phyloP scores from a whole-genome alignment of 2,113 vertebrate genomes.

The Arvicanthis niloticus region DNA sequence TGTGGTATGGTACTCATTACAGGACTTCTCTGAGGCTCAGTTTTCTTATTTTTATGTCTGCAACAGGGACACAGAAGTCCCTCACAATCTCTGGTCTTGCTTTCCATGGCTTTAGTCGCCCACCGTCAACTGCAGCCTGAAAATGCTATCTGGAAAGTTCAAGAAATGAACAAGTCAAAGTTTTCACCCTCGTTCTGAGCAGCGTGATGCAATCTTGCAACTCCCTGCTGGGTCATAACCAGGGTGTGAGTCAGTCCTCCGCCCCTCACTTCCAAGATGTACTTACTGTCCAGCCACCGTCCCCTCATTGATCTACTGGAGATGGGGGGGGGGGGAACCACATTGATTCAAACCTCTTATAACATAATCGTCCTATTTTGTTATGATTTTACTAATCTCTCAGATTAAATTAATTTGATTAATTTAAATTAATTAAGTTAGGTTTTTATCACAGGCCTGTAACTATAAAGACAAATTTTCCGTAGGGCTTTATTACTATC shows the following conservation, averaged over 20 bases:
- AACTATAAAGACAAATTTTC: not conserved
- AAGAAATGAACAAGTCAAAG: not conserved
- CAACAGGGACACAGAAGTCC: not conserved
- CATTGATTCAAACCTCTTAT: not conserved
- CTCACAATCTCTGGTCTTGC: not conserved
- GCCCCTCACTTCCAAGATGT: not conserved
- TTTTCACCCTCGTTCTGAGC: not conserved
- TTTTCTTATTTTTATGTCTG: not conserved
- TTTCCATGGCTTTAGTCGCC: not conserved
- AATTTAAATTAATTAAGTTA: not conserved
- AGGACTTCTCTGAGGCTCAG: no score
- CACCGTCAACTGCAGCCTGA: not conserved
- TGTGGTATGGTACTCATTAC: not conserved
- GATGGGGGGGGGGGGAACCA: accelerated
- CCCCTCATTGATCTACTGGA: not conserved
- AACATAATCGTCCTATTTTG: not conserved
- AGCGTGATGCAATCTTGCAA: not conserved
- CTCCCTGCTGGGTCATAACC: not conserved
- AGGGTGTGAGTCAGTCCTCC: not conserved
- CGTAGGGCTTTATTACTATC: not conserved
- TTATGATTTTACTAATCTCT: not conserved
- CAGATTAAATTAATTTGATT: not conserved
- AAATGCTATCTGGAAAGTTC: not conserved
- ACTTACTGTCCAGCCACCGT: no score
- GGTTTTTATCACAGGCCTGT: not conserved